Base-by-base conservation (phyloP, 2,797 vertebrate species). In the Sebastes variabilis region DNA sequence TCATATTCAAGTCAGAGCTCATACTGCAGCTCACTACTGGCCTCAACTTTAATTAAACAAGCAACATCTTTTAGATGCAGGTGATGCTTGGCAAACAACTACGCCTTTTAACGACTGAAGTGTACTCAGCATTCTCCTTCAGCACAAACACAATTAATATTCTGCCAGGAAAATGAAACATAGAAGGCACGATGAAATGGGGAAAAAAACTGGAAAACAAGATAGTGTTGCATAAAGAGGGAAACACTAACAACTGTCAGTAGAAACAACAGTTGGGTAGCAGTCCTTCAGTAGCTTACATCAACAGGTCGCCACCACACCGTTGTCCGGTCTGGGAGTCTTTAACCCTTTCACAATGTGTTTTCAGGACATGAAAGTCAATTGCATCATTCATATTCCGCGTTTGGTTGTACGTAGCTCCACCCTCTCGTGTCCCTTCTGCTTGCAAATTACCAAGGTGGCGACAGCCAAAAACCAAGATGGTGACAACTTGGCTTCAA, bases 21-120 rank as follows among this genome's bases (percentile, higher is more conserved):
- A 60, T 24, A 16, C 73, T 76, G 89, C 80, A 79, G 79, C 83
- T 91, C 61, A 64, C 60, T 85, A 49, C 82, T 34, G 75, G 81
- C 77, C 80, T 84, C 68, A 29, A 10, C 68, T 80, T 73, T 84
- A 80, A 90, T 91, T 90, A 90, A 87, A 90, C 75, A 79, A 68
- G 81, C 80, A 56, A 68, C 58, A 71, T 78, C 76, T 86, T 78
- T 76, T 30, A 69, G 58, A 89, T 73, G 82, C 81, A 90, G 87
- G 86, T 83, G 84, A 92, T 69, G 60, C 76, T 27, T 29, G 65
- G 79, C 62, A 75, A 85, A 72, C 54, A 64, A 24, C 16, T 20
- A 12, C 2, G 13, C 20, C 66, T 68, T 72, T 73, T 60, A 74
- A 75, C n/a, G 5, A 46, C 69, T 11, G 32, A 73, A 71, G 55